Base-by-base conservation (phyloP, 2,888 invertebrate genomes). In the Phragmatobia fuliginosa region DNA sequence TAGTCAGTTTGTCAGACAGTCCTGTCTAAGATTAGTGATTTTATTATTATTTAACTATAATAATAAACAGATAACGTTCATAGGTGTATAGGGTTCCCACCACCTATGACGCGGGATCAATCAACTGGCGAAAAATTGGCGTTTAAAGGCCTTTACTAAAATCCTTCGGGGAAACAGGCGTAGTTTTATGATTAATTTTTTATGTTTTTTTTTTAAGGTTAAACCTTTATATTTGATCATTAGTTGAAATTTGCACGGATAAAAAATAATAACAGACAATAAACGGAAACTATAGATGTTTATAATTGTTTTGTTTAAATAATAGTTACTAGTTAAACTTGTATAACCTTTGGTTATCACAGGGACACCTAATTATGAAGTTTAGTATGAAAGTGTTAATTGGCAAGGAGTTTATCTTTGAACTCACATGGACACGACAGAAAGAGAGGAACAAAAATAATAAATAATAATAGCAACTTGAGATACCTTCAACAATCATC, bases 301-400 rank as follows among this genome's bases (percentile, higher is more conserved):
- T 66, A 60, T 32, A 59, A 59, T 10, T 18, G n/a, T 49, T 61
- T n/a, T 41, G 10, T 59, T 59, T 59, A 66, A 66, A 59, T 59
- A 31, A 58, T 28, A 66, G 16, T 60, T 28, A 14, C 32, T 56
- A 16, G 25, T 28, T 14, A 52, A 1, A 56, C 56, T 56, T 2
- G 11, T 56, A 65, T 67, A 67, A 67, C 66, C 66, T 67, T 38
- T 61, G 10, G 25, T 21, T 66, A 60, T 60, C 60, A 33, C 28
- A 25, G 59, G 66, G 60, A 66, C 60, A 67, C 33, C 58, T 66
- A 36, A 25, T 67, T 59, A 59, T 60, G n/a, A 41, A 41, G n/a
- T 31, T 36, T 59, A 31, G 11, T 21, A 36, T 58, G 16, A 31
- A 32, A 52, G 45, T 32, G 25, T 28, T 62, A 49, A 49, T 32